A percentile compares a stretch with the other conserved stretches of the same genome.
Conservation (phyloP, 2,113 vertebrate genomes). For the Ophthalmolycus amberensis region DNA sequence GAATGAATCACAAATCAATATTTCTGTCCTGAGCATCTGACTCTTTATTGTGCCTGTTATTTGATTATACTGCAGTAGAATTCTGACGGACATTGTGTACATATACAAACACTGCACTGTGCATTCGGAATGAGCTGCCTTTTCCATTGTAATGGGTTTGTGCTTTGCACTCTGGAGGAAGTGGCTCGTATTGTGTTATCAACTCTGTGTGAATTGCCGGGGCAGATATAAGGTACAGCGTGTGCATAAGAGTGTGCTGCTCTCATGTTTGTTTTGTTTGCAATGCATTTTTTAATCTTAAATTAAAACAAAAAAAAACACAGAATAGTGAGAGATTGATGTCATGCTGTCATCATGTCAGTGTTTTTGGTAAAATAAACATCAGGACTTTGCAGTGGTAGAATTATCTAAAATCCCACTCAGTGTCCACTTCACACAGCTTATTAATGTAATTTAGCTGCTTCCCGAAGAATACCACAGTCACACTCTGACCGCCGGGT, state of each 20-base stretch:
- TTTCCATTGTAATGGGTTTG: slow-evolving; percentile 24
- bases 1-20: slow-evolving; percentile 61
- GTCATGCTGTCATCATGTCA: too few relatives aligned
- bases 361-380: slow-evolving; percentile 30
- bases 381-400: background rate
- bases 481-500: background rate
- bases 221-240: slow-evolving; percentile 9
- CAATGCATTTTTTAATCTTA: background rate
- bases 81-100: slow-evolving; percentile 34
- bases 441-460: background rate
- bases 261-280: slow-evolving; percentile 25
- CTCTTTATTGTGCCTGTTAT: slow-evolving; percentile 52
- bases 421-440: slow-evolving; percentile 4
- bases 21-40: slow-evolving; percentile 52
- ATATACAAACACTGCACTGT: slow-evolving; percentile 25
- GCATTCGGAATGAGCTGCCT: slow-evolving; percentile 33
- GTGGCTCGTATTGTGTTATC: slow-evolving; percentile 39
- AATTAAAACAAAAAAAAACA: background rate
- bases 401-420: slow-evolving; percentile 21
- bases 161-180: slow-evolving; percentile 25
- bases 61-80: slow-evolving; percentile 55
- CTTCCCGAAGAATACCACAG: background rate
- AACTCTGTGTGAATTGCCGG: slow-evolving; percentile 35
- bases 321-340: slow-evolving; percentile 6
- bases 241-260: slow-evolving; percentile 8